phyloP scores from a whole-genome alignment of 2,113 vertebrate species.

The Sakesphorus luctuosus region DNA sequence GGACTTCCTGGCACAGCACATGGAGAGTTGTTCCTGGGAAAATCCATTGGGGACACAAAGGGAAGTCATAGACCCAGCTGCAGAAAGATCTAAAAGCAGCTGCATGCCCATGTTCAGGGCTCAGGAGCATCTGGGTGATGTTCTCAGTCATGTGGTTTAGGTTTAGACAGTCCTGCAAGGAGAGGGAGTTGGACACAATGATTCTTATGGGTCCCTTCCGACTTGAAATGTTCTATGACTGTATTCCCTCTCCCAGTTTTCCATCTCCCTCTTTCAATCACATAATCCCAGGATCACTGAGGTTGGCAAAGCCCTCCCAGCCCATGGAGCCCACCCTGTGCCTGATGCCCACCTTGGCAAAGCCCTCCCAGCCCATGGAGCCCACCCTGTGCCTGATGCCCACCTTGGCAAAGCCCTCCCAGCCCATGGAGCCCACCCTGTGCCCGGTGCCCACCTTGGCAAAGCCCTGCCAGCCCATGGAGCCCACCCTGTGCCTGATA shows the following conservation, averaged over 20 bases:
- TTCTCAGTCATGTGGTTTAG: neutral
- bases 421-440: no score
- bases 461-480: no score
- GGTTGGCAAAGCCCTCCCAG: neutral
- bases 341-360: neutral
- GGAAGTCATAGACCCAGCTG: fast-evolving
- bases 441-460: no score
- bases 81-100: neutral
- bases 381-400: no score
- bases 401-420: no score
- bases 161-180: fast-evolving
- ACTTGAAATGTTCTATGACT: neutral
- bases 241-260: neutral
- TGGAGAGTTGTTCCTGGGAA: neutral
- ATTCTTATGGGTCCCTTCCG: fast-evolving
- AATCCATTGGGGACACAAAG: fast-evolving
- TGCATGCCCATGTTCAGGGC: fast-evolving
- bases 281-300: neutral
- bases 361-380: no score
- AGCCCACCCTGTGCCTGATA: no score
- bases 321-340: neutral
- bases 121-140: neutral
- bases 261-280: neutral
- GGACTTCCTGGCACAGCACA: fast-evolving
- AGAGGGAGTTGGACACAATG: fast-evolving